Base-by-base conservation (phyloP, 1,140 invertebrate genomes). In the Drosophila persimilis region DNA sequence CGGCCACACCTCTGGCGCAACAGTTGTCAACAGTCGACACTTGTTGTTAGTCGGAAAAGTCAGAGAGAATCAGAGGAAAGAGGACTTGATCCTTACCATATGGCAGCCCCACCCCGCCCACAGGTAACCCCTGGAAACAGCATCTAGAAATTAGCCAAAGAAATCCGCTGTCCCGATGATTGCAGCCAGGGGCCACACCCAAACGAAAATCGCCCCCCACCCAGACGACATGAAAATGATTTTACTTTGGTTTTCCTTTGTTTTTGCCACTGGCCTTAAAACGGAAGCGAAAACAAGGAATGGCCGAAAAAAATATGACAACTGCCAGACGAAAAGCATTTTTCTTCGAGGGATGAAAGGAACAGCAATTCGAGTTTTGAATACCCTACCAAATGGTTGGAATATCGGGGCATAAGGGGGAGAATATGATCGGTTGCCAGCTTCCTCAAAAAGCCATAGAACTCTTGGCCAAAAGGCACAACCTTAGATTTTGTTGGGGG, bases 1-100 rank as follows among this genome's bases (percentile, higher is more conserved):
- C 24, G 24, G 43, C 15, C 24, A 51, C 52, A 69, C 51, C 45
- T 48, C 17, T 29, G 51, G 7, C 77, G 80, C 80, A 85, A 85
- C 80, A 85, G 80, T 85, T 85, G 80, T 81, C 80, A 74, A 71
- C 51, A 53, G 65, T 56, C 75, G 58, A 60, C 80, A 83, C 80
- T 80, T 77, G 80, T 85, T 85, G 80, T 84, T 79, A 48, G 61
- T 58, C 53, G 5, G 3, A 11, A 1, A 39, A 39, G 35, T 39
- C 35, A 39, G 3, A 5, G 3, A 5, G 35, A 39, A 1, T 13
- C 13, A 5, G 11, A 39, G 9, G 11, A 39, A 13, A 13, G 9
- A 13, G 35, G 11, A 0, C 3, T 3, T 11, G 11, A 39, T 13
- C 3, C 11, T 0, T 1, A 39, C 35, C 35, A 39, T 39, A 39